Percentiles rank a stretch among this genome's conserved stretches.
These are phyloP conservation scores for Siphlonurus alternatus DNA, from an alignment of 2,888 invertebrate species.

Conservation along the genomic window DNA sequence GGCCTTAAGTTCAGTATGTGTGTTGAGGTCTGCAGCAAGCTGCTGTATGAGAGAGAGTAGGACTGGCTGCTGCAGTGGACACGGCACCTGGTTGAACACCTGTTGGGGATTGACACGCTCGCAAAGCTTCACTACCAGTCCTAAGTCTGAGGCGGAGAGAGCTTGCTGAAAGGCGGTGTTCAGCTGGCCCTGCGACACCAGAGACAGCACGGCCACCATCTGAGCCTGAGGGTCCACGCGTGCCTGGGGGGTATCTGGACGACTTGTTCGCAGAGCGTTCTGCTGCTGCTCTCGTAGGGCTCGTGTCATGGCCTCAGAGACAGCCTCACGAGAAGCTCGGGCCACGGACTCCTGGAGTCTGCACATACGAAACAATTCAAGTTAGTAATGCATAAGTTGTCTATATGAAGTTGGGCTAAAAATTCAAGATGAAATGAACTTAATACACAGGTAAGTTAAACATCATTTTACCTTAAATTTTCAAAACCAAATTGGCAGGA, in stretches of 20 bases:
- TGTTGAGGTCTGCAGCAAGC: constrained; percentile 72
- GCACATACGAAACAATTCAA: constrained; percentile 15
- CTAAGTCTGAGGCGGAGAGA: constrained; percentile 70
- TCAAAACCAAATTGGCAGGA: no score
- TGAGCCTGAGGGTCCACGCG: constrained; percentile 38
- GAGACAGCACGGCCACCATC: constrained; percentile 48
- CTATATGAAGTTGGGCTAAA: no score
- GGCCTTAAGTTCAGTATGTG: constrained; percentile 66
- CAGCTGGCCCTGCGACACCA: constrained; percentile 52
- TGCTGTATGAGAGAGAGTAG: constrained; percentile 88
- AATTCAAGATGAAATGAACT: no score
- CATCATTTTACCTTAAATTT: no score
- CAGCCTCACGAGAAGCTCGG: constrained; percentile 19
- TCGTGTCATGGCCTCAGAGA: constrained; percentile 1
- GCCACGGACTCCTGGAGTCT: constrained; percentile 29
- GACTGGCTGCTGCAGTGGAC: constrained; percentile 71
- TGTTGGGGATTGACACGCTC: constrained; percentile 62
- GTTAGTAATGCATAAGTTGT: no score
- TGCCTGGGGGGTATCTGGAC: background rate
- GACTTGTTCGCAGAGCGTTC: background rate
- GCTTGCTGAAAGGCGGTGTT: constrained; percentile 87
- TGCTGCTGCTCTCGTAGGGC: constrained; percentile 18
- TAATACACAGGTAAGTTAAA: no score
- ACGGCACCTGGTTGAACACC: constrained; percentile 50
- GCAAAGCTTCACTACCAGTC: constrained; percentile 72